Conservation (phyloP, 35 echinoderm and acorn worm species). For the Stichopus chloronotus region DNA sequence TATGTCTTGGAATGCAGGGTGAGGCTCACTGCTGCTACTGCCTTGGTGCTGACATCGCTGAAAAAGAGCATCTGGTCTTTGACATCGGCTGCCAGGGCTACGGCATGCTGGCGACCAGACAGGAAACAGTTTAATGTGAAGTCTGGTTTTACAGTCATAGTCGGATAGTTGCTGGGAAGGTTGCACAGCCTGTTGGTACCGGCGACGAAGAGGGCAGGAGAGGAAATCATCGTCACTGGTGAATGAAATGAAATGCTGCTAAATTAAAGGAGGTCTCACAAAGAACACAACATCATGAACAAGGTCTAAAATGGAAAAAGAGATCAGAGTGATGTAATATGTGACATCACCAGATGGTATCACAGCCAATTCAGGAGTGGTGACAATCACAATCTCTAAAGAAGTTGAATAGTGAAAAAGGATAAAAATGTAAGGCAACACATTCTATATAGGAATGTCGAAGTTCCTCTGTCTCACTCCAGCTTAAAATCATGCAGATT, state of each 20-base stretch:
- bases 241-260: constrained; percentile 22
- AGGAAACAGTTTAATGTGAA: constrained; percentile 72
- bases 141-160: constrained; percentile 22
- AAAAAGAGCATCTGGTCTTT: constrained; percentile 73
- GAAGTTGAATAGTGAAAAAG: no score
- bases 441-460: no score
- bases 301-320: no score
- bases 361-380: no score
- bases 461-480: no score
- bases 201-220: constrained; percentile 73
- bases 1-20: constrained; percentile 16
- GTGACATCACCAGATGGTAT: no score
- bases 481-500: no score
- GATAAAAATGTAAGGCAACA: no score
- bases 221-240: constrained; percentile 58
- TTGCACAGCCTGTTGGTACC: constrained; percentile 63
- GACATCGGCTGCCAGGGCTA: constrained; percentile 70
- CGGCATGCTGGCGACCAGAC: constrained; percentile 43
- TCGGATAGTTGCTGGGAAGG: constrained; percentile 77
- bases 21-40: constrained; percentile 52
- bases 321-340: no score
- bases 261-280: background rate
- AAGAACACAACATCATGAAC: background rate
- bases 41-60: constrained; percentile 58
- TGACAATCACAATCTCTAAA: no score